A percentile compares a stretch with the other conserved stretches of the same genome.
Evolutionary conservation across 2,113 vertebrate genomes (phyloP).

Genomic region (Petroica traversi): DNA sequence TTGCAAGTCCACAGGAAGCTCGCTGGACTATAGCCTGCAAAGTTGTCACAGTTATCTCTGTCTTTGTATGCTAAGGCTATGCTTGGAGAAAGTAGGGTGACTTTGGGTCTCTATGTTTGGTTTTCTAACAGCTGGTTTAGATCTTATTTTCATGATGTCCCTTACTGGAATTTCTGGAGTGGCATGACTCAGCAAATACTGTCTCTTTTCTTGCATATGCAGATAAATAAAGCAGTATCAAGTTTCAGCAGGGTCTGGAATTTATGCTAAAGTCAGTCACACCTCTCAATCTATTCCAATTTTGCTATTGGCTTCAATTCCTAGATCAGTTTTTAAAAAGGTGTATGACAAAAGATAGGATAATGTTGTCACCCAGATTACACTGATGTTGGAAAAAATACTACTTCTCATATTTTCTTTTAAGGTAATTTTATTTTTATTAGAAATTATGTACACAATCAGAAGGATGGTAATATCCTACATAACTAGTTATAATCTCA

Average conservation of each 20-base stretch:
- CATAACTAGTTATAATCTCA: background rate
- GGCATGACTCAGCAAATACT: background rate
- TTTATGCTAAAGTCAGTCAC: background rate
- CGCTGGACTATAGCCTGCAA: background rate
- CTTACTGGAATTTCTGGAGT: background rate
- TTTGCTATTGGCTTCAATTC: background rate
- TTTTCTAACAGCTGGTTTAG: background rate
- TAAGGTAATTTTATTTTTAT: background rate
- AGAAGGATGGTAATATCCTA: background rate
- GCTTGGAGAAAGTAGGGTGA: background rate
- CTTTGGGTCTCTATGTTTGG: background rate
- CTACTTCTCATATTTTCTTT: background rate
- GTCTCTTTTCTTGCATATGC: background rate
- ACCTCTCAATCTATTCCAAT: background rate
- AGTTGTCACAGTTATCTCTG: background rate
- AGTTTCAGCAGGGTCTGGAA: background rate
- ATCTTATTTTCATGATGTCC: background rate
- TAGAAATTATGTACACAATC: background rate
- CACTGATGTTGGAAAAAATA: accelerated
- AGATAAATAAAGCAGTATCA: background rate
- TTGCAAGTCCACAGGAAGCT: accelerated
- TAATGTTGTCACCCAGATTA: background rate
- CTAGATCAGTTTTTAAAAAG: background rate
- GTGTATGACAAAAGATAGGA: accelerated
- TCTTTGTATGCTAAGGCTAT: background rate